Conservation (phyloP, 2,888 invertebrate genomes). For the Trissolcus brochymenae region DNA sequence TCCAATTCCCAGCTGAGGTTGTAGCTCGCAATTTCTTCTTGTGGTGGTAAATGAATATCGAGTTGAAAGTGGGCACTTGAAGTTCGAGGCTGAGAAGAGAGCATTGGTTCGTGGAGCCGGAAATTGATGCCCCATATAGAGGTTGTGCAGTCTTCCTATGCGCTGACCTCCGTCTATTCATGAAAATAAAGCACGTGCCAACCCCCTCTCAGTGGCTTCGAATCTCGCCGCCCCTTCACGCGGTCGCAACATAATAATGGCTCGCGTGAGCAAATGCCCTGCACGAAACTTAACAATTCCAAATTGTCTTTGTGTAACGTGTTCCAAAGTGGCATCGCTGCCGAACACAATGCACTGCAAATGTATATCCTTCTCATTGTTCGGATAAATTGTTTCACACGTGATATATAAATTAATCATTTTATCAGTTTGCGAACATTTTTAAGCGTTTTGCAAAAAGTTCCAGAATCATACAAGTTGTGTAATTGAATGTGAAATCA, state of each 20-base stretch:
- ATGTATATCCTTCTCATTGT: conserved; percentile 37
- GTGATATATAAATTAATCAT: conserved; percentile 26
- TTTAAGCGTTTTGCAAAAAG: no score
- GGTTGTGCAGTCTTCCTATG: conserved; percentile 40
- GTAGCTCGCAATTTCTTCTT: conserved; percentile 46
- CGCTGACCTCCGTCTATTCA: conserved; percentile 35
- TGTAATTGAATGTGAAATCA: no score
- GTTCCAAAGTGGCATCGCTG: conserved; percentile 36
- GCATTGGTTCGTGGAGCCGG: conserved; percentile 44
- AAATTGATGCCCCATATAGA: conserved; percentile 59
- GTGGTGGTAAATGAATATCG: conserved; percentile 56
- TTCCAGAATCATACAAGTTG: no score
- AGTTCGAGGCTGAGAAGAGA: conserved; percentile 55
- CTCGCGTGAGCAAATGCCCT: conserved; percentile 42
- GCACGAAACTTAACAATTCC: conserved; percentile 25
- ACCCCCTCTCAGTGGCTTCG: conserved; percentile 17
- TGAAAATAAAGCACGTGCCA: conserved; percentile 51
- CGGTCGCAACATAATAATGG: conserved; percentile 32
- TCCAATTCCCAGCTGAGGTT: conserved; percentile 59
- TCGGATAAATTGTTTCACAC: conserved; percentile 19
- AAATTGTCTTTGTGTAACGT: conserved; percentile 34
- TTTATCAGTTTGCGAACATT: background rate
- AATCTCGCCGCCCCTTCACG: conserved; percentile 11
- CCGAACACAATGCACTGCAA: conserved; percentile 21
- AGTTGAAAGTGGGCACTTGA: conserved; percentile 61